Conservation (phyloP, 2,888 invertebrate genomes). For the Aspidapion aeneum region DNA sequence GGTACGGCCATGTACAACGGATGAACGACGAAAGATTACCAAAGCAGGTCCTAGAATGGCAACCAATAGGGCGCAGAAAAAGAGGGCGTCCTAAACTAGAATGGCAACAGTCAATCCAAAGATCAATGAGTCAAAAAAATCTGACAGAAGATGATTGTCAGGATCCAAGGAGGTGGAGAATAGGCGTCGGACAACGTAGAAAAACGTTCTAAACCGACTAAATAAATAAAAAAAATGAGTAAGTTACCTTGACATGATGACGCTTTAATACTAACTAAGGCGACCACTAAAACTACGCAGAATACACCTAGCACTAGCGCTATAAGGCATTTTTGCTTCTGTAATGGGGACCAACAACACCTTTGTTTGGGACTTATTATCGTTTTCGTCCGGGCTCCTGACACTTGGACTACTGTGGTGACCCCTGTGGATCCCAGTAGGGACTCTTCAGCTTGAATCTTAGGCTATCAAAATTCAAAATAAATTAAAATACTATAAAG, state of each 20-base stretch:
- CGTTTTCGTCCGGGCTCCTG: constrained; percentile 42
- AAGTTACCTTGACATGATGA: constrained; percentile 40
- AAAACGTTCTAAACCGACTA: too few species aligned
- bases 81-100: too few species aligned
- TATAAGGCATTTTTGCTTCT: constrained; percentile 41
- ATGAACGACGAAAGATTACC: too few species aligned
- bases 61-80: too few species aligned
- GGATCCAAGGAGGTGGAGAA: too few species aligned
- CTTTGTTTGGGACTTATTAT: constrained; percentile 38
- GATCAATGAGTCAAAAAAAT: too few species aligned
- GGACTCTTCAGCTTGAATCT: constrained; percentile 19
- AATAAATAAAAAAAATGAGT: constrained; percentile 3
- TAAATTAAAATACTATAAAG: too few species aligned
- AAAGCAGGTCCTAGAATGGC: too few species aligned
- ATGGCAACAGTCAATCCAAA: too few species aligned
- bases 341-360: constrained; percentile 23
- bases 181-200: too few species aligned
- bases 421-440: constrained; percentile 18
- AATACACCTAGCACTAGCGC: constrained; percentile 39
- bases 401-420: constrained; percentile 38
- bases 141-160: too few species aligned
- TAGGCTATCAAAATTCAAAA: constrained; percentile 18
- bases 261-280: constrained; percentile 36
- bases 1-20: too few species aligned
- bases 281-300: constrained; percentile 37